phyloP scores from a whole-genome alignment of 2,113 vertebrate genomes.

The Tetrax tetrax region DNA sequence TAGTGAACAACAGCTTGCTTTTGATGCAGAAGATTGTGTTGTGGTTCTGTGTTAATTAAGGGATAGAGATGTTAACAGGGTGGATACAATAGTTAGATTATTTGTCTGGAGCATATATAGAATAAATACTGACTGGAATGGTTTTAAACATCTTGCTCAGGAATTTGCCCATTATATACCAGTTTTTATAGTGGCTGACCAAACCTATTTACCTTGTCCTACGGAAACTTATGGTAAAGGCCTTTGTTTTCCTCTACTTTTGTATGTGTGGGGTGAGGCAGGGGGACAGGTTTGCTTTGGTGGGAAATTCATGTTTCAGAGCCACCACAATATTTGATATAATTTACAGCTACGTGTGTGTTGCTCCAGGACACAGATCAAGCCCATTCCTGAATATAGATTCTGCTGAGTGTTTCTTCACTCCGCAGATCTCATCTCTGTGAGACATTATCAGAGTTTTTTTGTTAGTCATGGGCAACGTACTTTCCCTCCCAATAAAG shows the following conservation, averaged over 20 bases:
- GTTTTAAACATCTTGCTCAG: background rate
- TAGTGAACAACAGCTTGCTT: background rate
- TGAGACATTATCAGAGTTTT: accelerated
- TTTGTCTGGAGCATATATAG: background rate
- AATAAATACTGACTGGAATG: background rate
- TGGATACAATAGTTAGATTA: background rate
- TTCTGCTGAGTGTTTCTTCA: background rate
- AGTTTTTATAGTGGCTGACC: background rate
- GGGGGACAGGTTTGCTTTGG: background rate
- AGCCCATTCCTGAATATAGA: background rate
- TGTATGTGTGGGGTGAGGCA: background rate
- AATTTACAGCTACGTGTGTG: background rate
- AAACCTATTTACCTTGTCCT: background rate
- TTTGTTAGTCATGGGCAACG: background rate
- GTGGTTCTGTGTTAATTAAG: slow-evolving; percentile 1
- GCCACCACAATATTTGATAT: background rate
- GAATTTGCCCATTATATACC: no score
- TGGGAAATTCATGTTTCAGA: background rate
- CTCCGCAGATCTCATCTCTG: background rate
- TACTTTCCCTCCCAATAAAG: background rate
- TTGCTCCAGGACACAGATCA: background rate
- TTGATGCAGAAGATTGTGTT: background rate
- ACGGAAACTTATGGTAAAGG: background rate
- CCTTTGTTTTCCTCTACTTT: background rate
- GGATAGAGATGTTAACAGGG: background rate